phyloP scores from a whole-genome alignment of 1,140 invertebrate species.

The Lordiphosa stackelbergi region DNA sequence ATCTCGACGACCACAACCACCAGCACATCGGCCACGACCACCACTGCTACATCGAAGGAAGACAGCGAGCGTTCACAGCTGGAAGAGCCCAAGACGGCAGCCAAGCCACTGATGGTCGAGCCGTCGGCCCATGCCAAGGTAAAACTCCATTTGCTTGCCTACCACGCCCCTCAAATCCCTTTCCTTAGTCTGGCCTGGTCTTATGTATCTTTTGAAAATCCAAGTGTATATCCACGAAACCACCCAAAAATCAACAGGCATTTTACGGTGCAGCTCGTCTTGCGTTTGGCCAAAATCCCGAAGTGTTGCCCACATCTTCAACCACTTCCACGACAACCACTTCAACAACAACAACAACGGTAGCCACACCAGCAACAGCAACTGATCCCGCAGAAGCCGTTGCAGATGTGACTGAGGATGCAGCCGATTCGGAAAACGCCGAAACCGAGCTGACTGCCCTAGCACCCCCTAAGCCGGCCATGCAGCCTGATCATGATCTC shows the following conservation, averaged over 20 bases:
- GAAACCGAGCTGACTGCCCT: slow-evolving; percentile 36
- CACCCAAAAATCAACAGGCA: slow-evolving; percentile 71
- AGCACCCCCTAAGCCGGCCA: slow-evolving; percentile 19
- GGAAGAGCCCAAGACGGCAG: slow-evolving; percentile 52
- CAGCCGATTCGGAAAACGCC: slow-evolving; percentile 18
- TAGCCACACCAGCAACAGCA: slow-evolving; percentile 22
- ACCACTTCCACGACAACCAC: slow-evolving; percentile 54
- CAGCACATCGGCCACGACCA: slow-evolving; percentile 60
- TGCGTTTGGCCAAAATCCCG: slow-evolving; percentile 75
- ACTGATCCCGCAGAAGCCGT: slow-evolving; percentile 11
- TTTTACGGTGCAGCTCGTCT: slow-evolving; percentile 75
- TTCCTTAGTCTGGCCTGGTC: slow-evolving; percentile 21
- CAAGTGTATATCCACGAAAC: slow-evolving; percentile 72
- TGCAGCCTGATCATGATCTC: slow-evolving; percentile 30
- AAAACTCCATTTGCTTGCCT: slow-evolving; percentile 2
- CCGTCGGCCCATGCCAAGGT: slow-evolving; percentile 52
- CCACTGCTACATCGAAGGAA: slow-evolving; percentile 53
- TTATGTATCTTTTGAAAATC: slow-evolving; percentile 62
- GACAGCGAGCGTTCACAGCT: slow-evolving; percentile 54
- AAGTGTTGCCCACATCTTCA: slow-evolving; percentile 64
- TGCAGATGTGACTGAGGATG: slow-evolving; percentile 10
- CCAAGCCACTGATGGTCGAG: slow-evolving; percentile 36
- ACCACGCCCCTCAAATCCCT: not conserved
- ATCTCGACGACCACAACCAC: slow-evolving; percentile 64
- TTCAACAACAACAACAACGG: slow-evolving; percentile 34